Evolutionary conservation across 2,113 vertebrate species (phyloP), one percentile per base, ranked within the genome.

Genomic region (Microtus ochrogaster): DNA sequence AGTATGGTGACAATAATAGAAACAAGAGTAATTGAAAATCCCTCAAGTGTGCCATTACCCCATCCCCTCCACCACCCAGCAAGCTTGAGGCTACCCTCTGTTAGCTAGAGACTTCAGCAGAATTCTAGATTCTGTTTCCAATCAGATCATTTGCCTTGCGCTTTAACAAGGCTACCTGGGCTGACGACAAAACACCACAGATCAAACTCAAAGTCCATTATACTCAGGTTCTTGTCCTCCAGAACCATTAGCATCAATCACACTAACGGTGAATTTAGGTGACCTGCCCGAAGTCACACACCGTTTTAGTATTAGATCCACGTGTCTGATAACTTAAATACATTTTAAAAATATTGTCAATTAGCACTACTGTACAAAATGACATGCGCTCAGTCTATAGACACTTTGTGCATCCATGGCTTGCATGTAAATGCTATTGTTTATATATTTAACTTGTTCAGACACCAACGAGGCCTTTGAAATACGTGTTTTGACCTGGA

Each of bases 11-110:
- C 33, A 49, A 74, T 17, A 76, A 90, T 8, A 81, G 49, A 90
- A 93, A 49, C 68, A 90, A 92, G 10, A 33, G 10, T 73, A 73
- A 85, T 95, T 76, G 63, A 91, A 95, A 86, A 58, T 65, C n/a
- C 24, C 49, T 22, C 21, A 94, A 70, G 55, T 17, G 17, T 13
- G 8, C 3, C 41, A 26, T 5, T 28, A 16, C 4, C 44, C 70
- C 22, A 33, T 7, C 4, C 63, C 30, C n/a, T 39, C 52, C 47
- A n/a, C 14, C n/a, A 28, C 13, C 76, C 58, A 58, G n/a, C 77
- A 90, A 81, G 39, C 17, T 49, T 28, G 52, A 19, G 28, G n/a
- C 52, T 77, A 63, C 30, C 24, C 17, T 90, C 17, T 36, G 4
- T n/a, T 87, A 88, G 92, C 52, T 87, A 68, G 24, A 94, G 36